Evolutionary conservation across 2,888 invertebrate genomes (phyloP).

Genomic region (Zaprionus obscuricornis): DNA sequence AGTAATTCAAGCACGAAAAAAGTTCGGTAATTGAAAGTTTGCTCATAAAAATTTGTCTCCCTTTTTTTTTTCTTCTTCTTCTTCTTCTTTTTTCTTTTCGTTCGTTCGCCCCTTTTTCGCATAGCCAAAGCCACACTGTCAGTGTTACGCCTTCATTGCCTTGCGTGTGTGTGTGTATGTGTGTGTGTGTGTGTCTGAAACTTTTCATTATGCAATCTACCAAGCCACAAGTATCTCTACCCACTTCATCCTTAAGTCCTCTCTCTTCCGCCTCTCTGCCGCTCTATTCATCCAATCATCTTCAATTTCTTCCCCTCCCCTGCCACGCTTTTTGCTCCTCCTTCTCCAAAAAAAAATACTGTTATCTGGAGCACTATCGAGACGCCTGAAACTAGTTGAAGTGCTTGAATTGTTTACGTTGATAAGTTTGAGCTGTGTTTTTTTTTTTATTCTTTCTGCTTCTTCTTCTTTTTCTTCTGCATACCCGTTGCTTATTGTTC

Average conservation of each 20-base stretch:
- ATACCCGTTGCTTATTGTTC: too few species aligned
- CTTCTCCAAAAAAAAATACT: neutral
- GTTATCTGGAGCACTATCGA: conserved; percentile 70
- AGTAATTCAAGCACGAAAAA: conserved; percentile 76
- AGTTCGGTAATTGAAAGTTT: conserved; percentile 77
- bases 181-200: neutral
- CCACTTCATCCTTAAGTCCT: too few species aligned
- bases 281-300: too few species aligned
- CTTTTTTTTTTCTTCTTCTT: conserved; percentile 36
- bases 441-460: too few species aligned
- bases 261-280: too few species aligned
- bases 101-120: conserved; percentile 5
- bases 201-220: conserved; percentile 55
- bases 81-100: conserved; percentile 2
- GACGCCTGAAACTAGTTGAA: conserved; percentile 71
- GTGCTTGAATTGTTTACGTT: conserved; percentile 74
- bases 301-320: neutral
- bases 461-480: conserved; percentile 9
- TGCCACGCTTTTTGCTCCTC: too few species aligned
- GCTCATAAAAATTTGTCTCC: conserved; percentile 77
- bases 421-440: conserved; percentile 58
- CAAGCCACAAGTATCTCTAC: conserved; percentile 33
- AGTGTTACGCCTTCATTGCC: too few species aligned
- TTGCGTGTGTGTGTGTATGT: conserved; percentile 11
- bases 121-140: too few species aligned